A percentile compares a stretch with the other conserved stretches of the same genome.
phyloP scores from a whole-genome alignment of 1,140 invertebrate species.

The Aleiodes sp. region DNA sequence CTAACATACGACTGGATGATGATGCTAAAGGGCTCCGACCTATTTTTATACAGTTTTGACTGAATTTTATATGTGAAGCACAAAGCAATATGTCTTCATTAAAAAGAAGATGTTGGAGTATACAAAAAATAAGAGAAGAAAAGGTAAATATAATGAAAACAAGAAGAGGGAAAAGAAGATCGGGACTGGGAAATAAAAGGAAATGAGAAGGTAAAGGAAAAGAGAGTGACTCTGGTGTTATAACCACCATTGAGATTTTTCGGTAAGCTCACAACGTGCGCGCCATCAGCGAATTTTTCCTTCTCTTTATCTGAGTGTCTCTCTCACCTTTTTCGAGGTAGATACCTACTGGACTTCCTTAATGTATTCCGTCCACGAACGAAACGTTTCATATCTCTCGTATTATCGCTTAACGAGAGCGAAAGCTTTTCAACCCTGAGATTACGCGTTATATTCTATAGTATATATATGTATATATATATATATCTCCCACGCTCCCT shows the following conservation, averaged over 20 bases:
- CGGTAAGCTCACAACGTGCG: slow-evolving; percentile 15
- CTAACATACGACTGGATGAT: slow-evolving; percentile 5
- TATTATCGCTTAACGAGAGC: slow-evolving; percentile 33
- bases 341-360: slow-evolving; percentile 7
- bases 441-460: slow-evolving; percentile 10
- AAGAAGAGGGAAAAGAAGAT: neutral
- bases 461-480: no score
- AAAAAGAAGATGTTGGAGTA: neutral
- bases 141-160: neutral
- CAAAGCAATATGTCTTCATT: no score
- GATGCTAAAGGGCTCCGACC: neutral
- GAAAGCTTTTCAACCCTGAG: slow-evolving; percentile 22
- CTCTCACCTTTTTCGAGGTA: neutral
- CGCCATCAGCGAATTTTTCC: slow-evolving; percentile 25
- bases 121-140: neutral
- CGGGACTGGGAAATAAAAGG: neutral
- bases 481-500: neutral
- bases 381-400: slow-evolving; percentile 32
- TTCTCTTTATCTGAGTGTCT: neutral
- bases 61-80: no score
- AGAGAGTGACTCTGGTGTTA: slow-evolving; percentile 10
- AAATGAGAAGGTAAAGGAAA: neutral
- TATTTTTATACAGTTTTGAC: neutral
- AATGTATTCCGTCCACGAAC: slow-evolving; percentile 31
- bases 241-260: slow-evolving; percentile 28